Evolutionary conservation across 2,113 vertebrate genomes (phyloP).

Genomic region (Xyrauchen texanus): DNA sequence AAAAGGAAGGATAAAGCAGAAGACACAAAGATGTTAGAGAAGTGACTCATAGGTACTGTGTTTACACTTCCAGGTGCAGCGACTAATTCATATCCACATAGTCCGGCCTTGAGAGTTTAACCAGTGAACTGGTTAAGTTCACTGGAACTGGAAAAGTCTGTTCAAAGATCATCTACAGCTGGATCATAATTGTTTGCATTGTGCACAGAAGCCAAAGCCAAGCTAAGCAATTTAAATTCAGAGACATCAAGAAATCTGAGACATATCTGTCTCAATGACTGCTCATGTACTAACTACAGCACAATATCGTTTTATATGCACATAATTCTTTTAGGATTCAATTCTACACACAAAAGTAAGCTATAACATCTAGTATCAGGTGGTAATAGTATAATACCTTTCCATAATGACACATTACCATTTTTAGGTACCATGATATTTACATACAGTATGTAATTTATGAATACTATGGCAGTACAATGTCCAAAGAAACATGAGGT

Average conservation of each 20-base stretch:
- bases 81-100: slow-evolving; percentile 52
- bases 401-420: too few species aligned
- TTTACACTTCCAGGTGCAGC: slow-evolving; percentile 2
- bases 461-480: too few species aligned
- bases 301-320: not conserved
- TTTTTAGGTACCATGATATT: too few species aligned
- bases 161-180: not conserved
- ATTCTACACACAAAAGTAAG: not conserved
- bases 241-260: slow-evolving; percentile 14
- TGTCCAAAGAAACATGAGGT: too few species aligned
- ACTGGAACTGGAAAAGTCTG: too few species aligned
- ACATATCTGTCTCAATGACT: not conserved
- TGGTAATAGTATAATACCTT: too few species aligned
- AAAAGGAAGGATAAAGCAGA: not conserved
- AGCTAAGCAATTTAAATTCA: slow-evolving; percentile 22
- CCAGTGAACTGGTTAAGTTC: too few species aligned
- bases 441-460: too few species aligned
- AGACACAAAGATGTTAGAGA: slow-evolving; percentile 9
- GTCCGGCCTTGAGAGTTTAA: slow-evolving; percentile 31
- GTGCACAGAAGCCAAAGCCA: slow-evolving; percentile 6
- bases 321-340: not conserved
- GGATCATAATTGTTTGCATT: slow-evolving; percentile 13
- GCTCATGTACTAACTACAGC: not conserved
- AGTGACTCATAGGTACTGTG: slow-evolving; percentile 1
- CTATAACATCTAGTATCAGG: too few species aligned